Evolutionary conservation across 2,113 vertebrate genomes (phyloP).

Genomic region (Archilochus colubris): DNA sequence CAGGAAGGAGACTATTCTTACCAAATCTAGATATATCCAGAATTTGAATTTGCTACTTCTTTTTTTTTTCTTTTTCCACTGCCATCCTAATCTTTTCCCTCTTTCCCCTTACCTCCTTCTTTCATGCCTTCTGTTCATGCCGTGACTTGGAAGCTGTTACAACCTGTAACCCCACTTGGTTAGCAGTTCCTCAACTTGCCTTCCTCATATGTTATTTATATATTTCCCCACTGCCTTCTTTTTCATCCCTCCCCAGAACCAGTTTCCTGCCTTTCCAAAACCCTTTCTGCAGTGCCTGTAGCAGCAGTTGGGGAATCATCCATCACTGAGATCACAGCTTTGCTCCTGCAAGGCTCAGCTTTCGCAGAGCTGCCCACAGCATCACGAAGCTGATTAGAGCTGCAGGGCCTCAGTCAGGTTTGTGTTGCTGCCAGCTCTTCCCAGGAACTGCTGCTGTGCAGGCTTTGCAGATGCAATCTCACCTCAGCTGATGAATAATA

Average conservation of each 20-base stretch:
- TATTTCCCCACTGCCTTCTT: neutral
- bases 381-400: neutral
- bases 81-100: neutral
- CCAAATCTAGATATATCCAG: neutral
- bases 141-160: neutral
- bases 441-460: neutral
- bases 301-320: neutral
- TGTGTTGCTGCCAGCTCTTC: neutral
- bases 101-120: neutral
- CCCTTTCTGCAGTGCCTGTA: neutral
- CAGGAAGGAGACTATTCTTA: neutral
- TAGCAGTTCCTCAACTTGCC: neutral
- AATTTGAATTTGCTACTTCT: neutral
- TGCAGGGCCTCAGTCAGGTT: neutral
- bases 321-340: neutral
- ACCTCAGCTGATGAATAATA: neutral
- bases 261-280: neutral
- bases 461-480: constrained; percentile 5
- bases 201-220: neutral
- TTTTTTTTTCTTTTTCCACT: neutral
- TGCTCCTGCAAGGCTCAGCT: neutral
- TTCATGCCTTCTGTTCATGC: neutral
- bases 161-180: neutral
- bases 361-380: neutral
- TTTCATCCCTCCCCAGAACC: neutral